Evolutionary conservation across 2,888 invertebrate species (phyloP).

Genomic region (Lithophane semibrunnea): DNA sequence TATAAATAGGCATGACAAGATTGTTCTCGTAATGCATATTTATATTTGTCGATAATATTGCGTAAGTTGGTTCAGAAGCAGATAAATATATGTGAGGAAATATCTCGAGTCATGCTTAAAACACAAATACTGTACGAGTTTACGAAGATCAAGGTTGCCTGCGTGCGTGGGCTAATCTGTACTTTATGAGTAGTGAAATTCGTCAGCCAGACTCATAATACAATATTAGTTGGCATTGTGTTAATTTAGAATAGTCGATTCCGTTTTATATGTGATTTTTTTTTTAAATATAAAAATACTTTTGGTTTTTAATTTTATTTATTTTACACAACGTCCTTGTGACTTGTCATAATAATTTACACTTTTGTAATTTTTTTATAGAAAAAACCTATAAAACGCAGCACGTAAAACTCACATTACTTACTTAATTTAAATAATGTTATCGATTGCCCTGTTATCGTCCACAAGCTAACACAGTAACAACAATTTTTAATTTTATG

Average conservation of each 20-base stretch:
- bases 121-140: conserved; percentile 36
- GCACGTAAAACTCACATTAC: background rate
- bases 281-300: background rate
- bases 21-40: conserved; percentile 3
- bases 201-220: conserved; percentile 10
- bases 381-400: background rate
- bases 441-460: conserved; percentile 34
- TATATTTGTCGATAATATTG: conserved; percentile 30
- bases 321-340: background rate
- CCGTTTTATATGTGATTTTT: background rate
- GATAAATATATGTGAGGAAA: conserved; percentile 37
- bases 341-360: background rate
- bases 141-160: conserved; percentile 51
- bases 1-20: conserved; percentile 7
- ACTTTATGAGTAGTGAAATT: conserved; percentile 25
- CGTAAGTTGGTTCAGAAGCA: conserved; percentile 15
- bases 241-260: conserved; percentile 1
- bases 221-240: conserved; percentile 17
- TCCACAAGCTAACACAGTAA: conserved; percentile 4
- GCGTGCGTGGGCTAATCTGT: conserved; percentile 37
- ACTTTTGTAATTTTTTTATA: background rate
- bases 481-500: background rate
- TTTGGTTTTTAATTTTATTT: background rate
- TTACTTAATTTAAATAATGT: conserved; percentile 6
- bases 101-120: conserved; percentile 47